A percentile compares a stretch with the other conserved stretches of the same genome.
Conservation (phyloP, 1,140 invertebrate species). For the Solenopsis invicta region DNA sequence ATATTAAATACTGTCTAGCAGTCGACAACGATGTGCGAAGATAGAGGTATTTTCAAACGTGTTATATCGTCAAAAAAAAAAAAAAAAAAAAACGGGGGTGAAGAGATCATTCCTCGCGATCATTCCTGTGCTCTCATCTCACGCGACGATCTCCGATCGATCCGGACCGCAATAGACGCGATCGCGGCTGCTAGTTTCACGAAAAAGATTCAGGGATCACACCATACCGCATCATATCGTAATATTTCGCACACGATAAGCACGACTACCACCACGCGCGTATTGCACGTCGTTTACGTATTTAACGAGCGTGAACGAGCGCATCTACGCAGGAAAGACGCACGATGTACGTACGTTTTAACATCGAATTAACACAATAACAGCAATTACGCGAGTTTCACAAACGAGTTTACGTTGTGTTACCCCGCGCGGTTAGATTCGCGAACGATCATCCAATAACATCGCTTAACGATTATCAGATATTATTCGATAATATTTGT, state of each 20-base stretch:
- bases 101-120: slow-evolving; percentile 27
- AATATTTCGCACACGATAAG: slow-evolving; percentile 21
- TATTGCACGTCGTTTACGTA: slow-evolving; percentile 24
- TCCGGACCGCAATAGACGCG: background rate
- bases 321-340: slow-evolving; percentile 14
- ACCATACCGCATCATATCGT: background rate
- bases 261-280: background rate
- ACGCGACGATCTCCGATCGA: background rate
- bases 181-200: background rate
- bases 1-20: slow-evolving; percentile 76
- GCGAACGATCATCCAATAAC: slow-evolving; percentile 30
- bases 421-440: slow-evolving; percentile 21
- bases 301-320: slow-evolving; percentile 20
- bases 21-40: slow-evolving; percentile 64
- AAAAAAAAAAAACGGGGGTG: background rate
- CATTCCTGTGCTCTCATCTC: background rate
- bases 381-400: slow-evolving; percentile 42
- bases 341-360: slow-evolving; percentile 11
- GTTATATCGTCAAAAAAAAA: background rate
- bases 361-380: slow-evolving; percentile 51
- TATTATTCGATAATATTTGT: slow-evolving; percentile 39
- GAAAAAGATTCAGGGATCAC: background rate
- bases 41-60: slow-evolving; percentile 39
- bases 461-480: slow-evolving; percentile 33
- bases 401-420: slow-evolving; percentile 1